Evolutionary conservation across 2,113 vertebrate species (phyloP), one percentile per base, ranked within the genome.

Genomic region (Notothenia coriiceps): DNA sequence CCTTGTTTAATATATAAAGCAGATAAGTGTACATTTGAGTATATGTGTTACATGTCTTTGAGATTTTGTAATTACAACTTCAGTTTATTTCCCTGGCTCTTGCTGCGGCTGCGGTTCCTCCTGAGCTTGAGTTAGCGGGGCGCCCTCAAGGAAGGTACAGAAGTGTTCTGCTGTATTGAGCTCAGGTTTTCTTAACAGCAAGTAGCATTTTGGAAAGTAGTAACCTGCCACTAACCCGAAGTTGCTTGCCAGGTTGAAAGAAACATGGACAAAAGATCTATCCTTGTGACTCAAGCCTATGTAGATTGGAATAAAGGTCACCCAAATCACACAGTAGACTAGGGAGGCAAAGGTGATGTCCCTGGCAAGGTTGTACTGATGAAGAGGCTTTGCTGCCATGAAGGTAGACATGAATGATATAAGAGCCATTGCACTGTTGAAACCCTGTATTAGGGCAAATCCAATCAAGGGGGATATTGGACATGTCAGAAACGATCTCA

Each of bases 381-480:
- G 91, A 0, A 88, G 89, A 0, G 80, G 86, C 14, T 91, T 94
- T 15, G 90, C 91, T 0, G 96, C 97, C 95, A 97, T 96, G 92
- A 98, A 99, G 1, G 96, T 98, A 90, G 95, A 94, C 71, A 98
- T 96, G 84, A 98, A 96, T 1, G 96, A 97, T 12, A 83, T 7
- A 15, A 96, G 86, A 0, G 94, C 91, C 79, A 97, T 55, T 6
- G 61, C 18, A 54, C n/a, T 9, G 0, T 96, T 97, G 79, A 86
- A 83, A 35, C 91, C 85, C 0, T 97, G 95, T 84, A 97, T 86
- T 5, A 97, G 11, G 20, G 88, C 84, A 0, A 97, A 94, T 68
- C 91, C 92, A 0, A 47, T 0, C 92, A 96, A 93, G 47, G 96
- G 94, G 2, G 5, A 3, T 0, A 94, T 49, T 0, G 71, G 89